These are phyloP conservation scores for Drosophila kohkoa DNA, from an alignment of 1,140 invertebrate species.

Conservation along the genomic window DNA sequence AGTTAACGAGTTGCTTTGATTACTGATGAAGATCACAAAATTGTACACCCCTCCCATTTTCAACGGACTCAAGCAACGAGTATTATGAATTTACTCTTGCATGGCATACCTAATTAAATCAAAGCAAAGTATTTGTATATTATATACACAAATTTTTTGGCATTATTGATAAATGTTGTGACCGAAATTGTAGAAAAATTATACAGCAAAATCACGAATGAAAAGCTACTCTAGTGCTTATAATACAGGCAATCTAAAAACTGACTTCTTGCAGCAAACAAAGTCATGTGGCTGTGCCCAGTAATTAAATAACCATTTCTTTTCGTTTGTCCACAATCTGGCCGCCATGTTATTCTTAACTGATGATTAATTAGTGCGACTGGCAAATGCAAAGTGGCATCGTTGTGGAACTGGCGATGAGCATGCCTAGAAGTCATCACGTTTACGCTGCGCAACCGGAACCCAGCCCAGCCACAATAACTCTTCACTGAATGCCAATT, in stretches of 20 bases:
- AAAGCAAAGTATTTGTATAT: conserved; percentile 32
- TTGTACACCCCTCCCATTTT: too few relatives aligned
- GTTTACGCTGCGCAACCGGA: conserved; percentile 39
- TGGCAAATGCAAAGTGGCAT: conserved; percentile 32
- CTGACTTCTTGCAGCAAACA: conserved; percentile 4
- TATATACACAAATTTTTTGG: conserved; percentile 57
- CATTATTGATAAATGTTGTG: conserved; percentile 77
- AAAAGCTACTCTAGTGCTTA: neutral
- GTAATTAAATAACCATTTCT: conserved; percentile 75
- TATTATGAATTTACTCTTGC: conserved; percentile 31
- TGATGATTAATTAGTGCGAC: conserved; percentile 76
- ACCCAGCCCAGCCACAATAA: conserved; percentile 46
- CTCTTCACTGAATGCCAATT: conserved; percentile 65
- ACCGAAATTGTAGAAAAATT: conserved; percentile 54
- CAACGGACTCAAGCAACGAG: neutral
- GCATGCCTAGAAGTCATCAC: conserved; percentile 70
- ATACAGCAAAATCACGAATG: conserved; percentile 74
- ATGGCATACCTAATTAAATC: conserved; percentile 49
- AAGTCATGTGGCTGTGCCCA: neutral
- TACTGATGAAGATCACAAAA: too few relatives aligned
- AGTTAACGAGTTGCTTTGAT: too few relatives aligned
- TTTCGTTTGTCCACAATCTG: conserved; percentile 64
- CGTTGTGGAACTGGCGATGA: conserved; percentile 34
- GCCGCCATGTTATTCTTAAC: conserved; percentile 70
- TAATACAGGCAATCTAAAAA: neutral